These are phyloP conservation scores for Polyommatus icarus DNA, from an alignment of 2,888 invertebrate genomes.

Conservation along the genomic window DNA sequence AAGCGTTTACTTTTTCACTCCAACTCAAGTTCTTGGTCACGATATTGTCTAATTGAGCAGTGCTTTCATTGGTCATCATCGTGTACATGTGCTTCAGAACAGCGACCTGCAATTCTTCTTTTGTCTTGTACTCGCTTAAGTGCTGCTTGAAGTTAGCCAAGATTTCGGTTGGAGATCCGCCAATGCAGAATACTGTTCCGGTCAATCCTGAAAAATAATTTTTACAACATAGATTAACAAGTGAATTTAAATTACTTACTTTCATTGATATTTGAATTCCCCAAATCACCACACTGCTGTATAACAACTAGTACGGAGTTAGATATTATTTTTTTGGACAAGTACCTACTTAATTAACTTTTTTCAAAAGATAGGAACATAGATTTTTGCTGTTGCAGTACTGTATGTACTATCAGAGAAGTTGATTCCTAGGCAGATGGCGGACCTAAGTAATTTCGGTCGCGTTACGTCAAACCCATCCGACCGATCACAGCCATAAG, in stretches of 20 bases:
- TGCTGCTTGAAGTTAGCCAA: slow-evolving; percentile 42
- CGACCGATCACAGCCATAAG: too few relatives aligned
- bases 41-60: slow-evolving; percentile 40
- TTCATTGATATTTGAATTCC: not conserved
- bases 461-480: too few relatives aligned
- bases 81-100: slow-evolving; percentile 46
- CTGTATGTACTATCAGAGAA: too few relatives aligned
- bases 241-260: not conserved
- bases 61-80: slow-evolving; percentile 42
- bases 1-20: slow-evolving; percentile 42
- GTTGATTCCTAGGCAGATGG: too few relatives aligned
- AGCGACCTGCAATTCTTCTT: slow-evolving; percentile 46
- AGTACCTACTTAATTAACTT: too few relatives aligned
- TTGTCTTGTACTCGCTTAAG: slow-evolving; percentile 40
- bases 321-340: too few relatives aligned
- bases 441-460: too few relatives aligned
- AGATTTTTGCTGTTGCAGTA: too few relatives aligned
- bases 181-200: slow-evolving; percentile 57
- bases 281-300: not conserved
- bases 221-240: not conserved
- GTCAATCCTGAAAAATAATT: slow-evolving; percentile 47
- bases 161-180: slow-evolving; percentile 53
- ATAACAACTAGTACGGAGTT: too few relatives aligned
- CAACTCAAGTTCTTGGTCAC: slow-evolving; percentile 41
- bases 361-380: too few relatives aligned